Conservation (phyloP, 2,113 vertebrate species). For the Dicrurus megarhynchus region DNA sequence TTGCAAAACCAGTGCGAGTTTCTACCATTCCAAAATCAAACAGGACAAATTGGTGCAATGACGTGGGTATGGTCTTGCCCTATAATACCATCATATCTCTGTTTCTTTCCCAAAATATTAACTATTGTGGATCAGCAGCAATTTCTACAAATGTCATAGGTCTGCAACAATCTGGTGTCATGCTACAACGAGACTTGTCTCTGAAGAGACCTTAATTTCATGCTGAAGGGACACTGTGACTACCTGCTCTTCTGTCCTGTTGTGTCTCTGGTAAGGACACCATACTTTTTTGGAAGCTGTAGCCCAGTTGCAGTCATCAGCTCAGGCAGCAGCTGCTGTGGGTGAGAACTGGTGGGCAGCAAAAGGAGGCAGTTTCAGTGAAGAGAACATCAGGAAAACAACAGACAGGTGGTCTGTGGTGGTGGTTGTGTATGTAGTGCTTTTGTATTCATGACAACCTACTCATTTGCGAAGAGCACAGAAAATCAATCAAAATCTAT, state of each 20-base stretch:
- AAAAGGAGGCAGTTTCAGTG: neutral
- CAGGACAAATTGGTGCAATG: neutral
- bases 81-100: neutral
- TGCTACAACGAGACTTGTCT: neutral
- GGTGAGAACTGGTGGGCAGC: neutral
- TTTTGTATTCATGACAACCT: slow-evolving; percentile 8
- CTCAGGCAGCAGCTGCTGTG: neutral
- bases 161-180: neutral
- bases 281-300: neutral
- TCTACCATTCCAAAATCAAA: neutral
- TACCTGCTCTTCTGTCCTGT: neutral
- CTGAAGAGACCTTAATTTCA: neutral
- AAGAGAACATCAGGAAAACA: neutral
- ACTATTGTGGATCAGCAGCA: neutral
- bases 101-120: neutral
- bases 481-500: slow-evolving; percentile 49
- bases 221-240: neutral
- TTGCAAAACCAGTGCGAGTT: neutral
- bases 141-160: neutral
- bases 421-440: neutral
- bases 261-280: neutral
- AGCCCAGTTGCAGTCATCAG: neutral
- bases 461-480: slow-evolving; percentile 16
- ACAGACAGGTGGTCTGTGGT: neutral
- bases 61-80: neutral